A percentile compares a stretch with the other conserved stretches of the same genome.
Conservation (phyloP, 2,113 vertebrate genomes). For the Vidua macroura region DNA sequence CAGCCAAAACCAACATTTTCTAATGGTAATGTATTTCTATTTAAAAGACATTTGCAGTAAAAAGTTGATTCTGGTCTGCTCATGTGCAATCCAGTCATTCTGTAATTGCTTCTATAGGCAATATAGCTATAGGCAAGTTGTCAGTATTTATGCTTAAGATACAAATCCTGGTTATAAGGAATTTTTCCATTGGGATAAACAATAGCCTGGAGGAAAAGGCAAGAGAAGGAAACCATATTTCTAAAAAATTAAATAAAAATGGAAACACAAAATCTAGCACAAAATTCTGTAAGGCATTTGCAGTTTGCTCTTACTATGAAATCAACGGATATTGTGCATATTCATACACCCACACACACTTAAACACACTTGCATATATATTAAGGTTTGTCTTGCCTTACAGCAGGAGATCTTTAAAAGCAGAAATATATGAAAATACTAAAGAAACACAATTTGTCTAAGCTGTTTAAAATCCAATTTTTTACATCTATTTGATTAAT, state of each 20-base stretch:
- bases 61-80: neutral
- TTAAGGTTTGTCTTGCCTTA: neutral
- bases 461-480: neutral
- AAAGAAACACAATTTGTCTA: neutral
- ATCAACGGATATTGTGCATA: neutral
- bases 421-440: neutral
- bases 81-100: neutral
- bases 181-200: neutral
- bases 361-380: neutral
- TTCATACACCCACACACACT: neutral
- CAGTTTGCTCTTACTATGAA: neutral
- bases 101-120: neutral
- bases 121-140: neutral
- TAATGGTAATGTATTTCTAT: neutral
- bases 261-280: neutral
- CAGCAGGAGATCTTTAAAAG: neutral
- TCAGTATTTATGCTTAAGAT: conserved; percentile 8
- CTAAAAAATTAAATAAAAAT: conserved; percentile 16
- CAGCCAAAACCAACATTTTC: neutral
- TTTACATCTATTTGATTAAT: neutral
- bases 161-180: neutral
- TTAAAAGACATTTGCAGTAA: neutral
- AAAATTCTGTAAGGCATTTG: neutral
- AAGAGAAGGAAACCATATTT: neutral
- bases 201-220: neutral